Percentiles rank a stretch among this genome's conserved stretches.
These are phyloP conservation scores for Catocala fraxini DNA, from an alignment of 2,888 invertebrate species.

Conservation along the genomic window DNA sequence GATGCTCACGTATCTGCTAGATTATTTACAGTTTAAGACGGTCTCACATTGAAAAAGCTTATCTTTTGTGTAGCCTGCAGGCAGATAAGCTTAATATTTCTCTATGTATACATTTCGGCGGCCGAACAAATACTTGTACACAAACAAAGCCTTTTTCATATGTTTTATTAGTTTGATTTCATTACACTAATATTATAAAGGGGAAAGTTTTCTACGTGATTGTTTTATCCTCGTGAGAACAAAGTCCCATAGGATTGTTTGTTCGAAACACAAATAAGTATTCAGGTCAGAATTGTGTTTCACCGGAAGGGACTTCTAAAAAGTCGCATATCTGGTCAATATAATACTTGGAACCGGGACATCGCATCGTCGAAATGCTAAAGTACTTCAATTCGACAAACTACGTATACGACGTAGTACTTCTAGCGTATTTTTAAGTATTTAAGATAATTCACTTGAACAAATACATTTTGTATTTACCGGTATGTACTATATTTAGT, in stretches of 20 bases:
- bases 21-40: constrained; percentile 20
- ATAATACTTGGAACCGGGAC: too few species aligned
- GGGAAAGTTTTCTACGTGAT: neutral
- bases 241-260: neutral
- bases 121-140: neutral
- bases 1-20: constrained; percentile 11
- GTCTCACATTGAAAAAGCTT: neutral
- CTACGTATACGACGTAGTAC: too few species aligned
- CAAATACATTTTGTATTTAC: too few species aligned
- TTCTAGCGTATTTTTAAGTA: too few species aligned
- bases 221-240: neutral
- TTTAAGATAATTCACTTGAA: too few species aligned
- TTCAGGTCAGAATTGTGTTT: neutral
- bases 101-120: neutral
- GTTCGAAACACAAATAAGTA: constrained; percentile 3
- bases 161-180: constrained; percentile 3
- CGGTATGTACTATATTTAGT: too few species aligned
- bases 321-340: too few species aligned
- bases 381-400: too few species aligned
- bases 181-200: constrained; percentile 1
- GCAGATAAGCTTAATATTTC: neutral
- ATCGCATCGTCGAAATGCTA: too few species aligned
- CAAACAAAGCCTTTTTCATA: neutral
- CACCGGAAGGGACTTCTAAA: too few species aligned
- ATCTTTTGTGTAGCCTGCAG: neutral